Percentiles rank a stretch among this genome's conserved stretches.
Evolutionary conservation across 2,113 vertebrate genomes (phyloP).

Genomic region (Catharus bicknelli): DNA sequence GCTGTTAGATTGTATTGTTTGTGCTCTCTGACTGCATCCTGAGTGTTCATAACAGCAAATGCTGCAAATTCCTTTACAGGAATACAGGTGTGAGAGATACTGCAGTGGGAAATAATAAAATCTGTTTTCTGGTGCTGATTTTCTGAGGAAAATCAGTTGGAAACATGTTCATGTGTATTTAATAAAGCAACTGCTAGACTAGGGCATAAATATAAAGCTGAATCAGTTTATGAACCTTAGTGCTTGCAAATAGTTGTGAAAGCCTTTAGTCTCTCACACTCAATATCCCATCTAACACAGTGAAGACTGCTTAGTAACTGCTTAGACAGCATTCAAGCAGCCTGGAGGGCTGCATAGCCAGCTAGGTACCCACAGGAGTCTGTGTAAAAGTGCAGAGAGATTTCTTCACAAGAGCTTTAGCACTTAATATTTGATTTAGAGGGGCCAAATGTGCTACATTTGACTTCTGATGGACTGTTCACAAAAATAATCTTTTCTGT

Average conservation of each 20-base stretch:
- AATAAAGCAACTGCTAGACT: background rate
- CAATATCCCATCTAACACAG: background rate
- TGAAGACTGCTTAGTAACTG: background rate
- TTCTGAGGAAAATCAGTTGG: background rate
- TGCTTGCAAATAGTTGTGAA: background rate
- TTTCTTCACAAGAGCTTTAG: background rate
- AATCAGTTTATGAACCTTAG: background rate
- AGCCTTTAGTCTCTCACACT: background rate
- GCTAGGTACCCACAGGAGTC: background rate
- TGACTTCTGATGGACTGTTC: background rate
- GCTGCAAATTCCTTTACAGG: background rate
- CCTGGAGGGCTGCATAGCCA: background rate
- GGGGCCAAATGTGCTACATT: background rate
- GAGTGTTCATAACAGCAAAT: background rate
- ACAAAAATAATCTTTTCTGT: background rate
- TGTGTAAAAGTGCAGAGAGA: background rate
- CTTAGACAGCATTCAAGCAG: background rate
- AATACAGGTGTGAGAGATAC: background rate
- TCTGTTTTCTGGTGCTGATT: background rate
- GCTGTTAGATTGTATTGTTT: background rate
- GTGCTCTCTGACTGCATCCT: background rate
- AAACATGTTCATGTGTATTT: background rate
- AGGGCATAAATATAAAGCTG: background rate
- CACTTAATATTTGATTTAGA: background rate
- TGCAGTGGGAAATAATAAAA: background rate